Conservation (phyloP, 2,797 vertebrate genomes). For the Falco concolor region DNA sequence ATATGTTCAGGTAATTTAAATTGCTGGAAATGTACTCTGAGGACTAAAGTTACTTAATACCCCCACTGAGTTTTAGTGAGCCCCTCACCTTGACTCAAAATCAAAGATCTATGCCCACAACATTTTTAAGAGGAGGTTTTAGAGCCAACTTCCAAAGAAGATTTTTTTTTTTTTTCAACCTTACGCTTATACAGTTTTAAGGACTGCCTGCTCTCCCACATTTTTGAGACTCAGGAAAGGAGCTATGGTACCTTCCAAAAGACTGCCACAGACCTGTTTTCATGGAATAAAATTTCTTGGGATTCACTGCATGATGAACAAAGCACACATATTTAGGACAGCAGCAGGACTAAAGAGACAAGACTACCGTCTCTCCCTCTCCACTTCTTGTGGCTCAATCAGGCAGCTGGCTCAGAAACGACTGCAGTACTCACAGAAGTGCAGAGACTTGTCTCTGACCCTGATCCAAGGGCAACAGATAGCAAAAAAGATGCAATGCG, state of each 20-base stretch:
- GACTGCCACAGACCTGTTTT: not conserved
- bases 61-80: not conserved
- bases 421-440: not conserved
- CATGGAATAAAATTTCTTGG: not conserved
- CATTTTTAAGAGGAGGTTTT: not conserved
- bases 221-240: not conserved
- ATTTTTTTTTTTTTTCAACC: not conserved
- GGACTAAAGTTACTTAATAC: not conserved
- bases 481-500: not conserved
- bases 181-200: not conserved
- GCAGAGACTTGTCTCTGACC: not conserved
- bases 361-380: not conserved
- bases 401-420: not conserved
- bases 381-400: not conserved
- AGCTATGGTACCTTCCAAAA: not conserved
- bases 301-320: not conserved
- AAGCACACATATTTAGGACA: not conserved
- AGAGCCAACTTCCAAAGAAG: not conserved
- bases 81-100: not conserved
- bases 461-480: not conserved
- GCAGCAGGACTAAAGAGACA: not conserved
- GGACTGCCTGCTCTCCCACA: not conserved
- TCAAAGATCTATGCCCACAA: not conserved
- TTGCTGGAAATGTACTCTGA: conserved; percentile 12
- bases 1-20: conserved; percentile 9